Evolutionary conservation across 2,888 invertebrate species (phyloP), one percentile per base, ranked within the genome.

Genomic region (Callosobruchus maculatus): DNA sequence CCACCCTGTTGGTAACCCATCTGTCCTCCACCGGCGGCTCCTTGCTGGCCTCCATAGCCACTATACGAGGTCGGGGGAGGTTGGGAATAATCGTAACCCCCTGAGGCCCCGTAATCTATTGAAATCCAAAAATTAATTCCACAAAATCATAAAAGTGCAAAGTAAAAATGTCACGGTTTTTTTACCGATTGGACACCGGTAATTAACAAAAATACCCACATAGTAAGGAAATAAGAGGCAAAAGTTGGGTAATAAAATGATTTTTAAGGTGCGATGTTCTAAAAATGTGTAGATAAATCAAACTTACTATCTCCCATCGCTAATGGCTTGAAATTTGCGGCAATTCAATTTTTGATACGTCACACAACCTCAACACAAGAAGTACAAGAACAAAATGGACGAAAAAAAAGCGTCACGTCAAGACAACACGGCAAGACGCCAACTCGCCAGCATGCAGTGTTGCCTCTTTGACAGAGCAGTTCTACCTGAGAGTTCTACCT

Each of bases 41-140:
- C 49, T n/a, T 70, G 73, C 66, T 73, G 73, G 31, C 30, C 31
- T 22, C 69, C 71, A 67, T 74, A 70, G n/a, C 30, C 26, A 66
- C 73, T 72, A 20, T 72, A 72, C 22, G 71, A 49, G 26, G 74
- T 68, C 4, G 79, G 79, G 18, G 79, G 79, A 70, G 79, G 79
- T 73, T 78, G 78, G 20, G 79, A 78, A 73, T 78, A 79, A 72
- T 78, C 78, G 73, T 77, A 77, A 13, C 75, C 75, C 71, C 76
- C 79, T 49, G 74, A 74, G 70, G 74, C 76, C 72, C 77, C 78
- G 68, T 78, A 77, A 77, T 72, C 75, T 77, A 70, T 30, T 5
- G 49, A 1, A 49, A 49, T 49, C 49, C 7, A 49, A 7, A 7
- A 49, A 49, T 49, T 18, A 49, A 18, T 49, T 13, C 49, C 1